Conservation (phyloP, 2,888 invertebrate species). For the Scaptomyza tumidula region DNA sequence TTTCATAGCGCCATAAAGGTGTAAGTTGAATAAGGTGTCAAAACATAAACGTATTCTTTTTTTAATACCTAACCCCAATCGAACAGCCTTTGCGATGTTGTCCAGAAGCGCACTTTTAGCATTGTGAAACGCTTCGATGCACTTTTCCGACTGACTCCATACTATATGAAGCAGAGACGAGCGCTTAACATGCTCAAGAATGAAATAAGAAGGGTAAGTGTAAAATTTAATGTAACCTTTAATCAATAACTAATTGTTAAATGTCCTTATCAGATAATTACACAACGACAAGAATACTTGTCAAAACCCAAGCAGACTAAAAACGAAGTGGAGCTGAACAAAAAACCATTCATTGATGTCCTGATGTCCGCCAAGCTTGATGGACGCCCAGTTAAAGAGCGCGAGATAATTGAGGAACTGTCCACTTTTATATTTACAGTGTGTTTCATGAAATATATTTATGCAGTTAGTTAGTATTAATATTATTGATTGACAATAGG, state of each 20-base stretch:
- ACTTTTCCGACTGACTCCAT: conserved; percentile 72
- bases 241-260: not conserved
- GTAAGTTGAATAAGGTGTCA: conserved; percentile 49
- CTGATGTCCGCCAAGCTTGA: conserved; percentile 74
- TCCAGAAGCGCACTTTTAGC: conserved; percentile 76
- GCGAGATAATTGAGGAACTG: conserved; percentile 78
- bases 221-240: not conserved
- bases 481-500: conserved; percentile 77
- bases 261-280: conserved; percentile 54
- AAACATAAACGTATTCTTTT: not conserved
- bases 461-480: not conserved
- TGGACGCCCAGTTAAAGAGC: conserved; percentile 64
- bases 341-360: conserved; percentile 76
- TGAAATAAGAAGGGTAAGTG: conserved; percentile 61
- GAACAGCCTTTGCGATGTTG: conserved; percentile 73
- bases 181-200: conserved; percentile 81
- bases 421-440: conserved; percentile 82
- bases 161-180: conserved; percentile 70
- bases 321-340: conserved; percentile 6
- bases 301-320: not conserved
- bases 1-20: conserved; percentile 73
- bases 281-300: conserved; percentile 54
- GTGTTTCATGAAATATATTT: conserved; percentile 3
- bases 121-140: conserved; percentile 77
- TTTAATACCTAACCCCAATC: not conserved